These are phyloP conservation scores for Laterallus jamaicensis DNA, from an alignment of 2,113 vertebrate species.

Conservation along the genomic window DNA sequence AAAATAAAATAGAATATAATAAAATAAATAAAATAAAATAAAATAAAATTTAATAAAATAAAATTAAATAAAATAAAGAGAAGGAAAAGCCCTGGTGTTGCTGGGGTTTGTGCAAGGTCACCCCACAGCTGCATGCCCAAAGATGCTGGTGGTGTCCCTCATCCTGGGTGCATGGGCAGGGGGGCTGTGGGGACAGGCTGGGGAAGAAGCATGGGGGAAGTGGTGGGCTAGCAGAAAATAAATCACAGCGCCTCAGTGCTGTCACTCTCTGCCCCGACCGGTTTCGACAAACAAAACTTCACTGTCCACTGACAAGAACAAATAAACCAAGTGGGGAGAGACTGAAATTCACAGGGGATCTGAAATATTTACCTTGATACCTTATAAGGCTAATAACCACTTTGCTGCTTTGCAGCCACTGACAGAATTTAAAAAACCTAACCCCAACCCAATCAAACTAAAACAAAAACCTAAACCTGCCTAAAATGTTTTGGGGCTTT, in stretches of 20 bases:
- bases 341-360: slow-evolving; percentile 37
- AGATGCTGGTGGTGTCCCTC: neutral
- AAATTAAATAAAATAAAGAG: neutral
- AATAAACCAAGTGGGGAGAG: slow-evolving; percentile 57
- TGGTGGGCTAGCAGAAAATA: slow-evolving; percentile 28
- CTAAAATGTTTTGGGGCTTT: slow-evolving; percentile 55
- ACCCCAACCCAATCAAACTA: neutral
- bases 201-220: neutral
- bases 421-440: neutral
- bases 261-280: slow-evolving; percentile 39
- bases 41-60: neutral
- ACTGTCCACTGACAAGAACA: slow-evolving; percentile 56
- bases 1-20: neutral
- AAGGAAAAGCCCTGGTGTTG: neutral
- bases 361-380: slow-evolving; percentile 62
- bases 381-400: slow-evolving; percentile 52
- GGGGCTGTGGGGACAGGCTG: neutral
- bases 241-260: slow-evolving; percentile 35
- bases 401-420: slow-evolving; percentile 31
- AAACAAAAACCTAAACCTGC: neutral
- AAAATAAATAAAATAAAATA: neutral
- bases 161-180: neutral
- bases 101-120: neutral
- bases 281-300: slow-evolving; percentile 53
- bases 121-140: neutral